These are phyloP conservation scores for Ictidomys tridecemlineatus DNA, from an alignment of 2,113 vertebrate genomes.

Conservation along the genomic window DNA sequence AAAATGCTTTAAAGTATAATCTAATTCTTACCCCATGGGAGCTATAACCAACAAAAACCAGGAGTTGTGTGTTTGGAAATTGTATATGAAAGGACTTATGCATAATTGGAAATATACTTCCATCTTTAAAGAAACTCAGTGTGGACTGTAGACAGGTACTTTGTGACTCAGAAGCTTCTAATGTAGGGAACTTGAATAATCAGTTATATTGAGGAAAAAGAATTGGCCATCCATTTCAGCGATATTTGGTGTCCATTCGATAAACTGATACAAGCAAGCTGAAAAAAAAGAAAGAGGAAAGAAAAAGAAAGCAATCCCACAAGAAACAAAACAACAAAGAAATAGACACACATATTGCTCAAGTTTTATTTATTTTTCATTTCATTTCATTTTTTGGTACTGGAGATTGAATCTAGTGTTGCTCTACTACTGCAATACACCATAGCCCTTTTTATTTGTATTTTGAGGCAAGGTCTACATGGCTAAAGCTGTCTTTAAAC, in stretches of 20 bases:
- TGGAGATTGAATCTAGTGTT: too few relatives aligned
- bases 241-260: not conserved
- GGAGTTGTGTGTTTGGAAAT: not conserved
- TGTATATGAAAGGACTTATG: not conserved
- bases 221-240: not conserved
- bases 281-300: not conserved
- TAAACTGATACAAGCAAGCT: not conserved
- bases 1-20: slow-evolving; percentile 25
- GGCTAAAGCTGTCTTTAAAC: too few relatives aligned
- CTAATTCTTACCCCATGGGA: not conserved
- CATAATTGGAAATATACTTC: slow-evolving; percentile 41
- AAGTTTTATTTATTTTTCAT: too few relatives aligned
- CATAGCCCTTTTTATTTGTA: too few relatives aligned
- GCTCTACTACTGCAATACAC: too few relatives aligned
- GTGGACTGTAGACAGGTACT: not conserved
- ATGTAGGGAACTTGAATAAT: not conserved
- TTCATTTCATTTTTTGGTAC: too few relatives aligned
- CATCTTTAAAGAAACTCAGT: slow-evolving; percentile 14
- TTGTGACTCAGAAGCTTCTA: slow-evolving; percentile 1
- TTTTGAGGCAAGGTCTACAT: too few relatives aligned
- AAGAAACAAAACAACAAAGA: slow-evolving; percentile 16
- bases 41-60: not conserved
- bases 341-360: not conserved
- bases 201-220: not conserved
- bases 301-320: too few relatives aligned